Evolutionary conservation across 2,797 vertebrate genomes (phyloP).

Genomic region (Sylvilagus floridanus): DNA sequence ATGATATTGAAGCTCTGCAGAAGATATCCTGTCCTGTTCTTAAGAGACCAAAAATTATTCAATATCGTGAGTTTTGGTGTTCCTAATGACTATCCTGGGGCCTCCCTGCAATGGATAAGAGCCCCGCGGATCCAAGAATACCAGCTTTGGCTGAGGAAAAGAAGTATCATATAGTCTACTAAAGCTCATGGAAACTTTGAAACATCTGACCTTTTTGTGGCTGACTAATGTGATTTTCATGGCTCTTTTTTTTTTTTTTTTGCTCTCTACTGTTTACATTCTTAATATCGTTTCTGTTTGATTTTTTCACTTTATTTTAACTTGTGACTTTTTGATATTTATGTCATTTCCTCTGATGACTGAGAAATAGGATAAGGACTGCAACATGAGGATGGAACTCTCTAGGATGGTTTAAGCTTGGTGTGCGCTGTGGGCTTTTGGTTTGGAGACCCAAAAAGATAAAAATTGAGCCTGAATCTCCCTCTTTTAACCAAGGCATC

Average conservation of each 20-base stretch:
- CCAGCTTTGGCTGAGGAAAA: constrained; percentile 41
- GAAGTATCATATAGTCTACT: constrained; percentile 73
- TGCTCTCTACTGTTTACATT: constrained; percentile 84
- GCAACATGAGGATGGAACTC: not conserved
- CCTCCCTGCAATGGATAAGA: not conserved
- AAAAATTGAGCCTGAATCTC: not conserved
- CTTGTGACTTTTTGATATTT: constrained; percentile 36
- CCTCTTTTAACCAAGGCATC: not conserved
- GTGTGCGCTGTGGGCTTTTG: not conserved
- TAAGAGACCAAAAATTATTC: constrained; percentile 30
- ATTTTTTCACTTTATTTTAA: constrained; percentile 63
- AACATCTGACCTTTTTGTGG: constrained; percentile 82
- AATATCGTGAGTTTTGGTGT: not conserved
- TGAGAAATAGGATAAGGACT: constrained; percentile 30
- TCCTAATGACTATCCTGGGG: not conserved
- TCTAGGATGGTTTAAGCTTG: not conserved
- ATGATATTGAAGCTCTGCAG: not conserved
- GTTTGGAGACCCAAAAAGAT: not conserved
- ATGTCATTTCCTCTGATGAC: constrained; percentile 19
- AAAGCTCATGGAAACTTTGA: constrained; percentile 85
- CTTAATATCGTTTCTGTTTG: constrained; percentile 70
- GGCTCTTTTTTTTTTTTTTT: constrained; percentile 82
- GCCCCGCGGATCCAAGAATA: constrained; percentile 15
- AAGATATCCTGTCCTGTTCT: not conserved
- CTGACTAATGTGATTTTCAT: constrained; percentile 83